phyloP scores from a whole-genome alignment of 2,113 vertebrate genomes.

The Rhinoptilus africanus region DNA sequence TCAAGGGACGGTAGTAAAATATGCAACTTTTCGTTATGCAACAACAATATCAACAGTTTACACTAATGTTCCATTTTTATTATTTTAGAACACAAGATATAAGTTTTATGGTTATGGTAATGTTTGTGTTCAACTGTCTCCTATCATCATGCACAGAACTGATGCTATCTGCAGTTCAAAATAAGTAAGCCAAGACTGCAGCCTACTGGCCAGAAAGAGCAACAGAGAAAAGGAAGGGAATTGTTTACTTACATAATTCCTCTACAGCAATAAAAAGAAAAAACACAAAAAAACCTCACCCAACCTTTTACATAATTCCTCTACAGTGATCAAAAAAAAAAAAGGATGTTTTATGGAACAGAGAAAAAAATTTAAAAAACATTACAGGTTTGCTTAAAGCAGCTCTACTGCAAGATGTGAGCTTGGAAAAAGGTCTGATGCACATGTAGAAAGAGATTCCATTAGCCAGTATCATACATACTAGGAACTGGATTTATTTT shows the following conservation, averaged over 20 bases:
- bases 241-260: background rate
- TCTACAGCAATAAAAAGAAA: background rate
- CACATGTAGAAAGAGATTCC: background rate
- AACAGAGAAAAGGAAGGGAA: background rate
- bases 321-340: background rate
- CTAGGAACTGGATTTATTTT: background rate
- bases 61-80: background rate
- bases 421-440: background rate
- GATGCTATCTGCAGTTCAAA: background rate
- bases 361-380: background rate
- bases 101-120: constrained; percentile 2
- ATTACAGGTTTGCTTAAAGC: background rate
- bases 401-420: background rate
- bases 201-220: background rate
- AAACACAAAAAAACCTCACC: too few relatives aligned
- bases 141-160: background rate
- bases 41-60: background rate
- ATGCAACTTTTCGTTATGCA: background rate
- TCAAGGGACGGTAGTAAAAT: background rate
- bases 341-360: accelerated
- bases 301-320: background rate
- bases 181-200: constrained; percentile 31
- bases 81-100: background rate
- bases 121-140: background rate
- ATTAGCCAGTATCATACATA: background rate